phyloP scores from a whole-genome alignment of 2,888 invertebrate species.

The Automeris io region DNA sequence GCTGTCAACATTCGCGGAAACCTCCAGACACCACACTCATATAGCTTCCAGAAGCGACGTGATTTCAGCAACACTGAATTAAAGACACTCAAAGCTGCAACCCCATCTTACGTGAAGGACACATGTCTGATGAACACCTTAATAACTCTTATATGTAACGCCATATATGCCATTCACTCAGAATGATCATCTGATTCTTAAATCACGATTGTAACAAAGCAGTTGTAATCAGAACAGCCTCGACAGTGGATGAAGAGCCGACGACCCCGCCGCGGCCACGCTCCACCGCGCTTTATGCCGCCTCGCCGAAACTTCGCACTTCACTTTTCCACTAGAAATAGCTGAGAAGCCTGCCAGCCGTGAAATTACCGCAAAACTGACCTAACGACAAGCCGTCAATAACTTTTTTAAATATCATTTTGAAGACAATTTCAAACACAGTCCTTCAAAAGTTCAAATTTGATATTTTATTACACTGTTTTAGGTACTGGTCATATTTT shows the following conservation, averaged over 20 bases:
- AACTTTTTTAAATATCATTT: background rate
- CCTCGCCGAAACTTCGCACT: slow-evolving; percentile 74
- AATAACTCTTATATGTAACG: background rate
- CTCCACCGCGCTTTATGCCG: slow-evolving; percentile 54
- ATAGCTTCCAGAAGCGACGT: slow-evolving; percentile 1
- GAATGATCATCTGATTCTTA: background rate
- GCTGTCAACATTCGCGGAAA: slow-evolving; percentile 36
- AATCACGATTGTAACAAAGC: slow-evolving; percentile 4
- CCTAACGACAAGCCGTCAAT: slow-evolving; percentile 32
- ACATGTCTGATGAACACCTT: background rate
- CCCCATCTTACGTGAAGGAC: no score
- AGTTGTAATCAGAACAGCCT: slow-evolving; percentile 16
- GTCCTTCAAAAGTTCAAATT: no score
- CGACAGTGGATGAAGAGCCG: slow-evolving; percentile 38
- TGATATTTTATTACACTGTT: no score
- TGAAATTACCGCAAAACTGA: slow-evolving; percentile 71
- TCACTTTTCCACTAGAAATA: slow-evolving; percentile 71
- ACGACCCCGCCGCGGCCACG: slow-evolving; percentile 59
- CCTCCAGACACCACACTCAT: slow-evolving; percentile 36
- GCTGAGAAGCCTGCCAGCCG: slow-evolving; percentile 57
- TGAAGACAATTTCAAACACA: background rate
- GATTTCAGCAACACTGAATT: slow-evolving; percentile 4
- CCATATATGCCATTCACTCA: background rate
- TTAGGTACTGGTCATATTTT: no score
- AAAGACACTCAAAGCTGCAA: background rate